Base-by-base conservation (phyloP, 2,888 invertebrate genomes). In the Tricholauxania praeusta region DNA sequence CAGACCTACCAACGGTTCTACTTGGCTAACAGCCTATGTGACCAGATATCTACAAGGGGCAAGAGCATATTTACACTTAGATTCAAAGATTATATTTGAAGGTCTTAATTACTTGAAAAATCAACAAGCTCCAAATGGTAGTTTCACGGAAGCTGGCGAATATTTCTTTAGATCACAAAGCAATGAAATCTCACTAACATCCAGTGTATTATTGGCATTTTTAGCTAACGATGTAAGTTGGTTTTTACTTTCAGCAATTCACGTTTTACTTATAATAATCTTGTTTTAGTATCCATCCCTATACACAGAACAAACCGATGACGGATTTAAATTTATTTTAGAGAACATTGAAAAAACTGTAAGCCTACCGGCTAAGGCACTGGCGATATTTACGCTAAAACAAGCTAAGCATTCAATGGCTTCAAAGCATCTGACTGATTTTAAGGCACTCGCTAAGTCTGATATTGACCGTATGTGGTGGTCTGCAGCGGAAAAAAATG, bases 11-110 rank as follows among this genome's bases (percentile, higher is more conserved):
- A 83, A 89, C 88, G 93, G 95, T 0, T 94, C 94, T 19, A 90
- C 90, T 1, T 93, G 93, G 94, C 86, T 96, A 75, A 96, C 96
- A 0, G 94, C 96, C 0, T 96, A 96, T 83, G 94, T 95, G 0
- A 90, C 92, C 0, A 91, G 93, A 78, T 92, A 93, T 0, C 93
- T 96, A 81, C 89, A 89, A 63, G 92, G 93, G 86, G 94, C 94
- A 0, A 88, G 87, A 49, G 85, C 89, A 12, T 91, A 92, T 81
- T 92, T 95, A 51, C 90, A 90, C 75, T 87, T 96, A 17, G 95
- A 96, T 73, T 88, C 90, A 64, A 86, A 87, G 63, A 89, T 94
- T 2, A 89, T 96, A 66, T 87, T 89, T 2, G 88, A 90, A 51
- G 92, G 93, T 4, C 86, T 95, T 14, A 88, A 90, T 49, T 96